Percentiles rank a stretch among this genome's conserved stretches.
These are phyloP conservation scores for Dicycla oo DNA, from an alignment of 2,888 invertebrate species.

Conservation along the genomic window DNA sequence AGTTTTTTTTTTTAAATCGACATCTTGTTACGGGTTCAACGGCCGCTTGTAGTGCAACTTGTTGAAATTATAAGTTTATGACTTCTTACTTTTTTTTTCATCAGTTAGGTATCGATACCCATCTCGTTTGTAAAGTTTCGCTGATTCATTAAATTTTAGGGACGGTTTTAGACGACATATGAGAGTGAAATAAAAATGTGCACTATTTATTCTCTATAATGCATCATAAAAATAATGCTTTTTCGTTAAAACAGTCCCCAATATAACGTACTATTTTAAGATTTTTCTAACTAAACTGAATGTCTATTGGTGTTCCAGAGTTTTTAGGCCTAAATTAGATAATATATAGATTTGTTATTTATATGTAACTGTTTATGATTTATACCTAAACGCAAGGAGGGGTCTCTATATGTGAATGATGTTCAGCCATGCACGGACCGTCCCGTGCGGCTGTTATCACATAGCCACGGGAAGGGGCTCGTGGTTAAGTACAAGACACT, in stretches of 20 bases:
- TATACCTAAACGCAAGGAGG: neutral
- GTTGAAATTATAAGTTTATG: too few relatives aligned
- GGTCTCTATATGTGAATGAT: neutral
- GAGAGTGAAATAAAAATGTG: too few relatives aligned
- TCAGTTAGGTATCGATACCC: neutral
- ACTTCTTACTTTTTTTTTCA: too few relatives aligned
- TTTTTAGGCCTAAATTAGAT: constrained; percentile 41
- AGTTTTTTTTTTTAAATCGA: neutral
- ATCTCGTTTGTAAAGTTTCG: neutral
- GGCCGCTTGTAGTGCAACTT: neutral
- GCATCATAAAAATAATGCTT: neutral
- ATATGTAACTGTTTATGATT: neutral
- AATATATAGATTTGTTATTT: constrained; percentile 6
- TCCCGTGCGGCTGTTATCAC: too few relatives aligned
- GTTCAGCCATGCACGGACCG: neutral
- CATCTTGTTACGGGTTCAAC: neutral
- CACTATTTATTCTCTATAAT: neutral
- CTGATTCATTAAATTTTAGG: neutral
- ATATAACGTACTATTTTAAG: constrained; percentile 3
- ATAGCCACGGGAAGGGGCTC: too few relatives aligned
- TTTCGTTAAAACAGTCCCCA: neutral
- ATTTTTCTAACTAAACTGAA: constrained; percentile 9
- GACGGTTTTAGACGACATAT: too few relatives aligned
- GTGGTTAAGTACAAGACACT: neutral
- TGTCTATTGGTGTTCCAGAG: constrained; percentile 29